These are phyloP conservation scores for Xanthia icteritia DNA, from an alignment of 2,888 invertebrate genomes.

Conservation along the genomic window DNA sequence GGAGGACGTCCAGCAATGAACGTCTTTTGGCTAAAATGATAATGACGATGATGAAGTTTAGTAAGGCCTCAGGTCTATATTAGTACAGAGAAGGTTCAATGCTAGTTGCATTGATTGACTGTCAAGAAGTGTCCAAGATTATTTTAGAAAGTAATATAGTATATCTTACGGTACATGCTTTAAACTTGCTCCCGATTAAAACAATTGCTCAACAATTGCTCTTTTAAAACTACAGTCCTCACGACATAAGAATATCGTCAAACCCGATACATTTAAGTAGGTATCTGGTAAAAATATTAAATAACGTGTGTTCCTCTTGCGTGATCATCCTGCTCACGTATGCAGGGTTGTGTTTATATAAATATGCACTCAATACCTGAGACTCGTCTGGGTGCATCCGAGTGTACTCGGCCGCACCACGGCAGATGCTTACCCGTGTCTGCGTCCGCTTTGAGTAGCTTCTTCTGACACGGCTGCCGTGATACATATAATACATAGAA, in stretches of 20 bases:
- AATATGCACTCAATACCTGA: conserved; percentile 15
- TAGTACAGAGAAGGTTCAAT: background rate
- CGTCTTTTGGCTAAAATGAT: too few relatives aligned
- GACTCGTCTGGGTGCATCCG: conserved; percentile 14
- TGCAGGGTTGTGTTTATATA: background rate
- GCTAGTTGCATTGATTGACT: too few relatives aligned
- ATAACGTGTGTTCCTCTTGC: too few relatives aligned
- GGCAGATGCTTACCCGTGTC: conserved; percentile 19
- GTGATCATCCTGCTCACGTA: background rate
- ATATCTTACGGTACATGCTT: too few relatives aligned
- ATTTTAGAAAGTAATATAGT: background rate
- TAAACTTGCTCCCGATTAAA: too few relatives aligned
- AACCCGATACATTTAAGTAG: background rate
- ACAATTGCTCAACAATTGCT: too few relatives aligned
- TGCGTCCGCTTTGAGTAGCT: conserved; percentile 3
- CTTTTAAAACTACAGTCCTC: background rate
- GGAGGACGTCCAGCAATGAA: too few relatives aligned
- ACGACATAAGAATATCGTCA: background rate
- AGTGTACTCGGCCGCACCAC: conserved; percentile 43
- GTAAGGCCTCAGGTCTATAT: background rate
- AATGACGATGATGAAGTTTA: background rate
- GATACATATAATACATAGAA: too few relatives aligned
- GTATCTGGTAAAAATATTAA: background rate
- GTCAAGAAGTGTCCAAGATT: background rate
- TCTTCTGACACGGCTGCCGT: background rate